Evolutionary conservation across 2,888 invertebrate genomes (phyloP).

Genomic region (Eucera pruinosa): DNA sequence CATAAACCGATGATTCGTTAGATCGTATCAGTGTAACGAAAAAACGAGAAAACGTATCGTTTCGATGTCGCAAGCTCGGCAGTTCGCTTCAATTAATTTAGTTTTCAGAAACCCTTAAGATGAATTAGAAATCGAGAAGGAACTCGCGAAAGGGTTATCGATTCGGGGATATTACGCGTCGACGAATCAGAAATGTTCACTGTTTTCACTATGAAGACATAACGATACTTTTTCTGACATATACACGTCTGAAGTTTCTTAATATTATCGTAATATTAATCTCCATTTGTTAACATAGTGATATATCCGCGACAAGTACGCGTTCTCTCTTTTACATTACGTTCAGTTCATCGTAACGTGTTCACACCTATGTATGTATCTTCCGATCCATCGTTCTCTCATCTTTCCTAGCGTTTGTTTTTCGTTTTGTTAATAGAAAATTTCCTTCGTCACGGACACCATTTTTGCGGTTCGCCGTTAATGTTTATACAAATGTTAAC

Average conservation of each 20-base stretch:
- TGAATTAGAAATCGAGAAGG: slow-evolving; percentile 24
- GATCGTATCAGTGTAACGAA: neutral
- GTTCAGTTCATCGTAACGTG: no score
- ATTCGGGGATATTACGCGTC: slow-evolving; percentile 8
- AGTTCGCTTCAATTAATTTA: slow-evolving; percentile 17
- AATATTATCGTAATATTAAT: slow-evolving; percentile 48
- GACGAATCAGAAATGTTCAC: neutral
- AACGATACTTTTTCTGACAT: slow-evolving; percentile 21
- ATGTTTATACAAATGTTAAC: slow-evolving; percentile 42
- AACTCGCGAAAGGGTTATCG: slow-evolving; percentile 25
- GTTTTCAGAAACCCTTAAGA: slow-evolving; percentile 4
- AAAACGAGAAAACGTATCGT: slow-evolving; percentile 32
- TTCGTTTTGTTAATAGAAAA: slow-evolving; percentile 38
- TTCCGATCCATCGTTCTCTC: slow-evolving; percentile 7
- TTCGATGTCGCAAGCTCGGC: slow-evolving; percentile 43
- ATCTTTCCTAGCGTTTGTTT: neutral
- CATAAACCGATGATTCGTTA: neutral
- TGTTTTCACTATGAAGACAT: slow-evolving; percentile 23
- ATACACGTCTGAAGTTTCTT: slow-evolving; percentile 33
- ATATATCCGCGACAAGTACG: slow-evolving; percentile 35
- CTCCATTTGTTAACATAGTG: slow-evolving; percentile 36
- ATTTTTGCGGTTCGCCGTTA: slow-evolving; percentile 8
- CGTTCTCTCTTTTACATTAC: slow-evolving; percentile 1
- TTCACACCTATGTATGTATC: neutral
- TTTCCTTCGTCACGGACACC: slow-evolving; percentile 21